Percentiles rank a stretch among this genome's conserved stretches.
These are phyloP conservation scores for Phylloscopus collybita DNA, from an alignment of 2,797 vertebrate genomes.

Conservation along the genomic window DNA sequence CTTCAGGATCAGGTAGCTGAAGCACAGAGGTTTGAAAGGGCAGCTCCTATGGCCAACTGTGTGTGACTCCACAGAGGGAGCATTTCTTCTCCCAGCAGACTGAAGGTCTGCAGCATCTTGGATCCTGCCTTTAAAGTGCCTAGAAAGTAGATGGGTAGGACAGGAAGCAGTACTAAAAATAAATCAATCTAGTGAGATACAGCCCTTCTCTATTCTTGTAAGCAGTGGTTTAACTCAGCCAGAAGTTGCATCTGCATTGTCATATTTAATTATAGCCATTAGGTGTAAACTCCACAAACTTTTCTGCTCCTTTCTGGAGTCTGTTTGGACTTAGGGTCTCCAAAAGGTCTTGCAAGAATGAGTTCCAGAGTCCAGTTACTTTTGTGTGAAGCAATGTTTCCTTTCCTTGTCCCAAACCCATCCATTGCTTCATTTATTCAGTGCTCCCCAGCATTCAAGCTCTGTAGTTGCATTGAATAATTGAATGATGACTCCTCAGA, in stretches of 20 bases:
- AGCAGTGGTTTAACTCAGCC: neutral
- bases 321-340: neutral
- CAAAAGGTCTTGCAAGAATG: neutral
- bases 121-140: neutral
- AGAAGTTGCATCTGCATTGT: neutral
- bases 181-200: neutral
- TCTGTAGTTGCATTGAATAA: neutral
- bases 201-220: neutral
- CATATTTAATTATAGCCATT: neutral
- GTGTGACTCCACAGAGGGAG: neutral
- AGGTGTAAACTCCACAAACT: neutral
- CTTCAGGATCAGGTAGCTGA: neutral
- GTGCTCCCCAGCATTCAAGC: neutral
- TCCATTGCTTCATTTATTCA: neutral
- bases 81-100: neutral
- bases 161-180: neutral
- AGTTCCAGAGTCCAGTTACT: neutral
- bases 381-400: neutral
- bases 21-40: neutral
- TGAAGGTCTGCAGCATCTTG: neutral
- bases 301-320: neutral
- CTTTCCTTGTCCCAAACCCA: neutral
- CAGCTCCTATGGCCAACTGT: neutral
- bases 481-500: neutral
- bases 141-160: neutral